A percentile compares a stretch with the other conserved stretches of the same genome.
phyloP scores from a whole-genome alignment of 2,888 invertebrate species.

The Adelphocoris suturalis region DNA sequence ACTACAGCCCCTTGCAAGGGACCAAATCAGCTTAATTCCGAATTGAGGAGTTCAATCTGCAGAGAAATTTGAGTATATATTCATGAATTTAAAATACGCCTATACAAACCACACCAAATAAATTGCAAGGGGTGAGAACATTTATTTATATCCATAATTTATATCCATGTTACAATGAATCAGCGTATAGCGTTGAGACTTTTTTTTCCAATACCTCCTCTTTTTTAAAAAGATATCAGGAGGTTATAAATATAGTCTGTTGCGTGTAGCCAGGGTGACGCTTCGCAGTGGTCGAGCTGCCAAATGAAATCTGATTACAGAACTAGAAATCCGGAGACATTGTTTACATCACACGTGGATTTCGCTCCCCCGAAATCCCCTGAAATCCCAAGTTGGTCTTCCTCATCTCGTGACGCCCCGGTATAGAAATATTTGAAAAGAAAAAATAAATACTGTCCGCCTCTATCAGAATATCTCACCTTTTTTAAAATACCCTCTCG shows the following conservation, averaged over 20 bases:
- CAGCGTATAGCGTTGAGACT: too few relatives aligned
- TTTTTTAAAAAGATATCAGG: not conserved
- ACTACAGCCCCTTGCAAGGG: too few relatives aligned
- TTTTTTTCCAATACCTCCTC: too few relatives aligned
- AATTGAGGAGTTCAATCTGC: too few relatives aligned
- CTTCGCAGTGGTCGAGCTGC: not conserved
- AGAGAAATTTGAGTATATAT: too few relatives aligned
- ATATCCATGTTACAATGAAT: too few relatives aligned
- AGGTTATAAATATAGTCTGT: not conserved
- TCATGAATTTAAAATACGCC: too few relatives aligned
- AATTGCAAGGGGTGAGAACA: too few relatives aligned
- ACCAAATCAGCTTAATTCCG: too few relatives aligned
- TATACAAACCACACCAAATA: too few relatives aligned
- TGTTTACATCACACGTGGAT: constrained; percentile 1
- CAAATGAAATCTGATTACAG: constrained; percentile 7
- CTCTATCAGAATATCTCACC: not conserved
- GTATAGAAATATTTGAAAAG: not conserved
- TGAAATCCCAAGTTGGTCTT: too few relatives aligned
- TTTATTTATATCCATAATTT: too few relatives aligned
- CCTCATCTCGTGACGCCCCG: not conserved
- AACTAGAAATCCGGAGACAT: constrained; percentile 23
- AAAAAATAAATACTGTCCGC: not conserved
- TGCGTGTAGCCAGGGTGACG: not conserved
- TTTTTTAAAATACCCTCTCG: not conserved
- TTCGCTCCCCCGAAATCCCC: not conserved